Evolutionary conservation across 2,113 vertebrate genomes (phyloP).

Genomic region (Spea bombifrons): DNA sequence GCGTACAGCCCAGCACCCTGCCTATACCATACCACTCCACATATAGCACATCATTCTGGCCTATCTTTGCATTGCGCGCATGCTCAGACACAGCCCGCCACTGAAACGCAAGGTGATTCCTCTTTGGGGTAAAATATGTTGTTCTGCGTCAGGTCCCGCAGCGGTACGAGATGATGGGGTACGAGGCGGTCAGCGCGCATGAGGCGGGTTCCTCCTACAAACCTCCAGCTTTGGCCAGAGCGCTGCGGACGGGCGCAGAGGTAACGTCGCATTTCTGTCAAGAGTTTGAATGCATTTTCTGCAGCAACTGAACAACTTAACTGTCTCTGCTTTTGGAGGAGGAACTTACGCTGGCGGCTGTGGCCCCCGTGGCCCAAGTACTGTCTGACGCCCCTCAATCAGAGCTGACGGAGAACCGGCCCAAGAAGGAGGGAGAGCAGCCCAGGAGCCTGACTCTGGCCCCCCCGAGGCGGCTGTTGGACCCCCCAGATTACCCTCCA

Average conservation of each 20-base stretch:
- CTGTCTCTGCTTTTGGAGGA: slow-evolving; percentile 62
- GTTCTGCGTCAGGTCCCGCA: slow-evolving; percentile 74
- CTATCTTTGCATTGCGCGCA: background rate
- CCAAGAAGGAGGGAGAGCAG: background rate
- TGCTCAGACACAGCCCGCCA: no score
- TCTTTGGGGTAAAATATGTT: background rate
- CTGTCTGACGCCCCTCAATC: background rate
- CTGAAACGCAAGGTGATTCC: no score
- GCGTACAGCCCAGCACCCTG: no score
- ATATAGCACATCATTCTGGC: no score
- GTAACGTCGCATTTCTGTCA: slow-evolving; percentile 58
- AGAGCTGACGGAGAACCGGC: background rate
- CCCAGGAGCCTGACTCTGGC: background rate
- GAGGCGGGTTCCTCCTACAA: slow-evolving; percentile 64
- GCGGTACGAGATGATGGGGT: slow-evolving; percentile 73
- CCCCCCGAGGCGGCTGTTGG: slow-evolving; percentile 67
- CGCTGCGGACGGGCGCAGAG: slow-evolving; percentile 71
- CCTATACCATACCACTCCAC: no score
- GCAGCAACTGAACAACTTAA: slow-evolving; percentile 7
- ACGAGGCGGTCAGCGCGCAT: slow-evolving; percentile 66
- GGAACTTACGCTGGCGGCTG: slow-evolving; percentile 56
- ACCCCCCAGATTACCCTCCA: slow-evolving; percentile 63
- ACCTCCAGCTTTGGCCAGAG: slow-evolving; percentile 58
- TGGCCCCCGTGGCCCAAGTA: background rate
- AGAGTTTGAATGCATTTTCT: no score